Conservation (phyloP, 2,797 vertebrate genomes). For the Potorous gilbertii region DNA sequence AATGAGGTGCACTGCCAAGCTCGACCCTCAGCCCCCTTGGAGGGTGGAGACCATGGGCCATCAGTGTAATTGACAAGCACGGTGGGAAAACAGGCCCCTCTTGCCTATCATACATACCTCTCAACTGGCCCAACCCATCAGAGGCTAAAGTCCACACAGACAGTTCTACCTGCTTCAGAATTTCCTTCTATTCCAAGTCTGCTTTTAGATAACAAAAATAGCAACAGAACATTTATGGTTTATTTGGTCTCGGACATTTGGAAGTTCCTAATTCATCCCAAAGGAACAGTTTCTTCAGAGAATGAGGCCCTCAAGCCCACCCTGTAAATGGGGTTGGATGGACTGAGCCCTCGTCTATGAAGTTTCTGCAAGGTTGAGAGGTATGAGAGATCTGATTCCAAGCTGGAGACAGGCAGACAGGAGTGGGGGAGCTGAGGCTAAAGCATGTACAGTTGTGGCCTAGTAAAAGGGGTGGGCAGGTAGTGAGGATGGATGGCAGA, state of each 20-base stretch:
- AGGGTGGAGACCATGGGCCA: conserved; percentile 37
- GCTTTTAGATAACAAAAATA: conserved; percentile 53
- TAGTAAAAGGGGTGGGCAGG: conserved; percentile 61
- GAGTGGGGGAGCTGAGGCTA: conserved; percentile 59
- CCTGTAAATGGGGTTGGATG: not conserved
- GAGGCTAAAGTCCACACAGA: conserved; percentile 61
- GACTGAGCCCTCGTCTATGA: conserved; percentile 48
- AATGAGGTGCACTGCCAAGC: not conserved
- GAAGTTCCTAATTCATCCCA: conserved; percentile 14
- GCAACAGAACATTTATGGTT: conserved; percentile 43
- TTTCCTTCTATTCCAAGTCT: conserved; percentile 60
- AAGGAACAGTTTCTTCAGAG: conserved; percentile 33
- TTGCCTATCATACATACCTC: conserved; percentile 82
- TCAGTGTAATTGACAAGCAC: conserved; percentile 84
- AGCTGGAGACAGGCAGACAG: conserved; percentile 72
- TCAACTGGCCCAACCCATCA: conserved; percentile 81
- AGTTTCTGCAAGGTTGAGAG: conserved; percentile 81
- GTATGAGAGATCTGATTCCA: conserved; percentile 80
- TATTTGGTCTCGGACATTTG: conserved; percentile 26
- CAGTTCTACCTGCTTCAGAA: conserved; percentile 45
- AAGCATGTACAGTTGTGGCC: conserved; percentile 71
- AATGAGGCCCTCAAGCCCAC: conserved; percentile 50
- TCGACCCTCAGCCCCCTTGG: conserved; percentile 3
- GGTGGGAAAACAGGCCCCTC: conserved; percentile 71
- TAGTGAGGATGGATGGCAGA: conserved; percentile 81